Evolutionary conservation across 2,113 vertebrate species (phyloP).

Genomic region (Prochilodus magdalenae): DNA sequence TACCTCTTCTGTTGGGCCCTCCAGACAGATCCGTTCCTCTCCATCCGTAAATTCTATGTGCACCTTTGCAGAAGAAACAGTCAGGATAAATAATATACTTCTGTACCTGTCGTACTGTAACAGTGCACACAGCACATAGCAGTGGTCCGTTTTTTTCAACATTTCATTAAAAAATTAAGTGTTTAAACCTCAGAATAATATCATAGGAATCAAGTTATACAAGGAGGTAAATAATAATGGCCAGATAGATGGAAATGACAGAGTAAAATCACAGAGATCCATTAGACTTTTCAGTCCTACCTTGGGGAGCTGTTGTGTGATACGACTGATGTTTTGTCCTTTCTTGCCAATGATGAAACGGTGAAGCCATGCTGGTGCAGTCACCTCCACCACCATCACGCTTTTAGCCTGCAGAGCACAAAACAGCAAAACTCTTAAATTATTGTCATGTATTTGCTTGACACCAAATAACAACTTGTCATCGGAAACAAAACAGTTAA

Average conservation of each 20-base stretch:
- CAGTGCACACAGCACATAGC: no score
- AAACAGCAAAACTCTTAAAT: background rate
- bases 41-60: constrained; percentile 84
- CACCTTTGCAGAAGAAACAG: constrained; percentile 67
- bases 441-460: background rate
- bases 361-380: constrained; percentile 82
- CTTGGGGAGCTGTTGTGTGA: constrained; percentile 80
- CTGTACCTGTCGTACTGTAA: no score
- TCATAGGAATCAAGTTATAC: background rate
- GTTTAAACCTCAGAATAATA: no score
- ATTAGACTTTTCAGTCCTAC: constrained; percentile 55
- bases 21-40: constrained; percentile 81
- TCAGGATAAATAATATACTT: background rate
- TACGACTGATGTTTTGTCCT: constrained; percentile 81
- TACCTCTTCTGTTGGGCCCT: constrained; percentile 80
- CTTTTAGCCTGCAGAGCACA: constrained; percentile 74
- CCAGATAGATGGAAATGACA: background rate
- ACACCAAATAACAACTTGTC: background rate
- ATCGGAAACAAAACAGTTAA: background rate
- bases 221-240: background rate
- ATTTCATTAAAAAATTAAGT: no score
- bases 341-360: constrained; percentile 86
- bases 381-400: constrained; percentile 79
- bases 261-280: no score
- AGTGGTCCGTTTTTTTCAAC: no score